phyloP scores from a whole-genome alignment of 2,888 invertebrate genomes.

The Anthoptus insignis region DNA sequence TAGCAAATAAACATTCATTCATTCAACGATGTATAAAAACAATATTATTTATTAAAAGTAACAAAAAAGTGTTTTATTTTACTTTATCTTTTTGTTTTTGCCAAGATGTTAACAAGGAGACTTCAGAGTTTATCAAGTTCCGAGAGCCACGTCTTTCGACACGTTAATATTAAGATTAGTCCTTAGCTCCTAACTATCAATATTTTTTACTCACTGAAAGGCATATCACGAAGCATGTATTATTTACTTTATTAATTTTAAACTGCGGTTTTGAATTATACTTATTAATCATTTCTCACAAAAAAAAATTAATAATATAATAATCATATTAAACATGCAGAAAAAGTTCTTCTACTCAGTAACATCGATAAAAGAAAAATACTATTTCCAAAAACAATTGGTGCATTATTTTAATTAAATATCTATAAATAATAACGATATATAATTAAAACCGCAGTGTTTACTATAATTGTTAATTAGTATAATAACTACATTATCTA shows the following conservation, averaged over 20 bases:
- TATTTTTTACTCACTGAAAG: slow-evolving; percentile 54
- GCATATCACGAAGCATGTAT: slow-evolving; percentile 62
- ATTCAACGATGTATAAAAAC: too few species aligned
- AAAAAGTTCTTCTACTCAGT: too few species aligned
- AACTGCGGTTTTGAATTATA: slow-evolving; percentile 24
- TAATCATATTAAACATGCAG: not conserved
- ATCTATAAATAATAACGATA: too few species aligned
- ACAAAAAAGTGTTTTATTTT: too few species aligned
- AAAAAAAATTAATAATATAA: not conserved
- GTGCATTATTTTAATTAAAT: too few species aligned
- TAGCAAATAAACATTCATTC: too few species aligned
- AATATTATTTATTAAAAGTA: too few species aligned
- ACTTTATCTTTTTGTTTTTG: too few species aligned
- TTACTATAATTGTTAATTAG: slow-evolving; percentile 17
- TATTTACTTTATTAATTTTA: slow-evolving; percentile 27
- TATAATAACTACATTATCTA: slow-evolving; percentile 24
- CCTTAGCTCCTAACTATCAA: slow-evolving; percentile 23
- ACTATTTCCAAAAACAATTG: too few species aligned
- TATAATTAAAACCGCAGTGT: slow-evolving; percentile 17
- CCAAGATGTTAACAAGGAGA: too few species aligned
- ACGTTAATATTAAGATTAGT: slow-evolving; percentile 6
- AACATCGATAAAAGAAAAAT: too few species aligned
- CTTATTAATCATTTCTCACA: not conserved
- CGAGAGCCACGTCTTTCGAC: not conserved
- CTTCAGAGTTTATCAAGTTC: not conserved